Evolutionary conservation across 30 jellyfish, hydroid and myxozoan species (phyloP), one percentile per base, ranked within the genome.

Genomic region (Aurelia sp.): DNA sequence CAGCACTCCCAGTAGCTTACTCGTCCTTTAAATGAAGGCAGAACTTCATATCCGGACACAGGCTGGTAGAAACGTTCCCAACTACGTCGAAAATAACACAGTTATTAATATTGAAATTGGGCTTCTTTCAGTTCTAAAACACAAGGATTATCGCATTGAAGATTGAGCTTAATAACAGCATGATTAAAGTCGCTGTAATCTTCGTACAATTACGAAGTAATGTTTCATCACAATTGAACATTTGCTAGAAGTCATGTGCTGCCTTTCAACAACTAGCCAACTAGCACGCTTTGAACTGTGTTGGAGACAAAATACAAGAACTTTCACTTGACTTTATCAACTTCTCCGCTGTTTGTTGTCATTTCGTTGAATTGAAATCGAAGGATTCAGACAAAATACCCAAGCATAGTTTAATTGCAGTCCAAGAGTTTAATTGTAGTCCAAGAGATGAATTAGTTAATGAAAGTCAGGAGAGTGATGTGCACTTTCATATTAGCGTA

Each of bases 141-240:
- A 58, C 62, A 78, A 57, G 59, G 79, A 82, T 82, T 82, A 82
- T 48, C 9, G 48, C 53, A 53, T 37, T 66, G 76, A 59, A 67
- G 23, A 51, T 66, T 57, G 58, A 66, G 85, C 47, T 82, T 52
- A 82, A 63, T 19, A 84, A 41, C 92, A 70, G 85, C 92, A 47
- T 61, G 92, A 71, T 13, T 6, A 57, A 82, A 71, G 27, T 37
- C 66, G 62, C 62, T 62, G 40, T 40, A 71, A 71, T 71, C 81
- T 71, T 11, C 35, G 51, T 71, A 41, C 81, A 22, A 6, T 41
- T 11, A 41, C 35, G 17, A 19, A 30, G 11, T 31, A 31, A 66
- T 22, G 23, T 35, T 30, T n/a, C 35, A 5, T 0, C 12, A 30
- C 50, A 35, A 22, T 35, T 22, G 76, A 66, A 30, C 59, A 35